Evolutionary conservation across 1,140 invertebrate species (phyloP).

Genomic region (Chrysopa pallens): DNA sequence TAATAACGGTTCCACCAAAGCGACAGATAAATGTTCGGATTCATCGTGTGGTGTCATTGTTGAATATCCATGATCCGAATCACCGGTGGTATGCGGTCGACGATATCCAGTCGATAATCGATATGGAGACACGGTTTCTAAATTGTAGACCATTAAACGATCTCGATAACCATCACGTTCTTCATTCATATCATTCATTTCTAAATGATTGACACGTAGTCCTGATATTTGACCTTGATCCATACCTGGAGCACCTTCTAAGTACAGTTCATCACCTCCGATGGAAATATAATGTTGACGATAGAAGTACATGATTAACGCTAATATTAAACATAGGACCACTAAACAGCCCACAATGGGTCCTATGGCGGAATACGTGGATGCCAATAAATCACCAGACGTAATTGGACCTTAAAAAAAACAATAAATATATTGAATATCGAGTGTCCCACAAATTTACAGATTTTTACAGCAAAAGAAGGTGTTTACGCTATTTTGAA

Average conservation of each 20-base stretch:
- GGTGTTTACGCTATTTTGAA: too few relatives aligned
- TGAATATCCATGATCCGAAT: slow-evolving; percentile 87
- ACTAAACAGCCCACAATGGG: slow-evolving; percentile 41
- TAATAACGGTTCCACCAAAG: slow-evolving; percentile 38
- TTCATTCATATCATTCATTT: background rate
- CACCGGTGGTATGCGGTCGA: slow-evolving; percentile 57
- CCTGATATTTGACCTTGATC: slow-evolving; percentile 21
- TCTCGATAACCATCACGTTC: slow-evolving; percentile 14
- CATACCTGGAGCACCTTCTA: slow-evolving; percentile 22
- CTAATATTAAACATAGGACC: slow-evolving; percentile 36
- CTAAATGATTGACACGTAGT: slow-evolving; percentile 11
- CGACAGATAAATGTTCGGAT: slow-evolving; percentile 58
- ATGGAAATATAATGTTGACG: slow-evolving; percentile 34
- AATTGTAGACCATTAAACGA: slow-evolving; percentile 13
- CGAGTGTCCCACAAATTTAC: too few relatives aligned
- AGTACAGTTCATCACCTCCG: slow-evolving; percentile 26
- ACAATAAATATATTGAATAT: background rate
- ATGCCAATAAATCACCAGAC: slow-evolving; percentile 22
- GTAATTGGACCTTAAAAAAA: background rate
- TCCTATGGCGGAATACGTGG: slow-evolving; percentile 38
- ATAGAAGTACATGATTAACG: slow-evolving; percentile 44
- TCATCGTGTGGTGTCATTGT: slow-evolving; percentile 85
- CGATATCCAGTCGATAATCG: slow-evolving; percentile 66
- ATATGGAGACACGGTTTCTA: slow-evolving; percentile 67
- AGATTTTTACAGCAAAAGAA: too few relatives aligned